Base-by-base conservation (phyloP, 2,888 invertebrate genomes). In the Alsophila aescularia region DNA sequence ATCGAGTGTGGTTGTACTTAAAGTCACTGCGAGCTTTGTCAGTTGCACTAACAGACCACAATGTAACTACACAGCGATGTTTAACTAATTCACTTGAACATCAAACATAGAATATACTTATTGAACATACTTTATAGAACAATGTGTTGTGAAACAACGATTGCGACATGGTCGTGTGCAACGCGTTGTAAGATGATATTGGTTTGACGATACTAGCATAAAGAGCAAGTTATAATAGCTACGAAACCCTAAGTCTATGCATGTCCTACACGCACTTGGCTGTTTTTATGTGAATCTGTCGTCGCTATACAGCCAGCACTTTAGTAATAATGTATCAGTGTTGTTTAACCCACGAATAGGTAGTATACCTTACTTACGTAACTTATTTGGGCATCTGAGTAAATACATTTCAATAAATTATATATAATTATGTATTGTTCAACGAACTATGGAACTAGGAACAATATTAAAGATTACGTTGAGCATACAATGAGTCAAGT, bases 41-140 rank as follows among this genome's bases (percentile, higher is more conserved):
- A 39, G 35, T 34, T 35, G 44, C 14, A 24, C 16, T 18, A 35
- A 27, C 41, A 24, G 6, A 15, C 29, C 34, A 42, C 45, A 39
- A 44, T 51, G 57, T 52, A 39, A 32, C 31, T 39, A 9, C 16
- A 39, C 43, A 13, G 13, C 36, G 8, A 50, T 31, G 29, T 50
- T 47, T 53, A 50, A 61, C 60, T 51, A 14, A 52, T 55, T 57
- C 55, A 54, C 57, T 36, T 47, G 40, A 50, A 52, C 48, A 52
- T 55, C 57, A 61, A 58, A 51, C 47, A 57, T 48, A 53, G 7
- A 24, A 24, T 8, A 24, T 8, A 24, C 24, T 24, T 24, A 24
- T 24, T 53, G 41, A 24, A 56, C 42, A 13, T 39, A 41, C 37
- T 44, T 51, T 44, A 44, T 45, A 32, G 55, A 37, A 56, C 50